These are phyloP conservation scores for Sycophaga agraensis DNA, from an alignment of 1,140 invertebrate species.

Conservation along the genomic window DNA sequence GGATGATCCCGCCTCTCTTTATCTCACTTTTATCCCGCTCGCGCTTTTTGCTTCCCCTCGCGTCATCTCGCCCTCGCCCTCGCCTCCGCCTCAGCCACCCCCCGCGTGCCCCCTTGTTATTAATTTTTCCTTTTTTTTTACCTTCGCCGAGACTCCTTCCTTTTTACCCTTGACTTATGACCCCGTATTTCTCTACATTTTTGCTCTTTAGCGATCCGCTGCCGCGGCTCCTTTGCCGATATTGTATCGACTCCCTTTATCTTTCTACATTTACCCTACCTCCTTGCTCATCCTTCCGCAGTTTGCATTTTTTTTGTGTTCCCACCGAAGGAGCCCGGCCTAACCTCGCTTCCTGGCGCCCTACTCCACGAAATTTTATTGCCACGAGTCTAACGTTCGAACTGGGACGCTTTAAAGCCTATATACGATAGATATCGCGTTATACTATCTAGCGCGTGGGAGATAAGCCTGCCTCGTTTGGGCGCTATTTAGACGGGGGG, in stretches of 20 bases:
- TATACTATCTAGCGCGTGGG: no score
- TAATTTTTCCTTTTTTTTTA: constrained; percentile 22
- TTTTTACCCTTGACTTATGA: constrained; percentile 21
- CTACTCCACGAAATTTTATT: no score
- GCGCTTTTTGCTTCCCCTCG: constrained; percentile 8
- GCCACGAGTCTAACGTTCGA: no score
- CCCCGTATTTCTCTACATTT: constrained; percentile 17
- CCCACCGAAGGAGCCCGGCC: no score
- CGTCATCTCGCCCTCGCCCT: background rate
- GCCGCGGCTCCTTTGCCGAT: constrained; percentile 9
- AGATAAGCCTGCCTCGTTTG: no score
- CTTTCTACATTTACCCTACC: constrained; percentile 21
- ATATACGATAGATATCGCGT: no score
- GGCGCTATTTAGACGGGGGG: no score
- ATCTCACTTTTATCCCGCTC: constrained; percentile 11
- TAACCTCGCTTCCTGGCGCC: no score
- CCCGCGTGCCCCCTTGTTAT: constrained; percentile 12
- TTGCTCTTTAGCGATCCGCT: constrained; percentile 12
- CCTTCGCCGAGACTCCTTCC: no score
- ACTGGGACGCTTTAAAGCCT: no score
- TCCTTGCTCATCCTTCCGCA: constrained; percentile 21
- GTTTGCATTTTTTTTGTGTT: background rate
- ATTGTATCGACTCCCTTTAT: constrained; percentile 15
- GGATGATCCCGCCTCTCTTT: background rate
- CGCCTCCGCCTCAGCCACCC: no score